These are phyloP conservation scores for Lordiphosa mommai DNA, from an alignment of 1,140 invertebrate genomes.

Conservation along the genomic window DNA sequence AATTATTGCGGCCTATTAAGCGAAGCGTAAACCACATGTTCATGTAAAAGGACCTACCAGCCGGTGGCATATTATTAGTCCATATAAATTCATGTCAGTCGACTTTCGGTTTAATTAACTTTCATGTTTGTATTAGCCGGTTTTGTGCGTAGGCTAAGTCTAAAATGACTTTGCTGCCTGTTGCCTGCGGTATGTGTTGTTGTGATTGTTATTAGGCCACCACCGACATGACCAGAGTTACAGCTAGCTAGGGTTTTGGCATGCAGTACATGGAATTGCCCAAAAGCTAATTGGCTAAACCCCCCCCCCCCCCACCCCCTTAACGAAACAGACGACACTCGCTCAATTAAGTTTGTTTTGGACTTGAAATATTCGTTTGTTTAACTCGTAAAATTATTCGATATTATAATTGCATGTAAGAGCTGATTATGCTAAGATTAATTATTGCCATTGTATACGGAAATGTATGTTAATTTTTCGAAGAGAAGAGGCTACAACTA, in stretches of 20 bases:
- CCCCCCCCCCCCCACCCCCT: constrained; percentile 20
- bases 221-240: constrained; percentile 32
- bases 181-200: constrained; percentile 5
- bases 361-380: constrained; percentile 31
- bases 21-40: constrained; percentile 41
- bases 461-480: no score
- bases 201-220: constrained; percentile 48
- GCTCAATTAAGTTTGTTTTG: constrained; percentile 41
- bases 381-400: constrained; percentile 17
- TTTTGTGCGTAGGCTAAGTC: constrained; percentile 32
- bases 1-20: constrained; percentile 66
- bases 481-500: no score
- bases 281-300: constrained; percentile 58
- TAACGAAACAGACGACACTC: constrained; percentile 31
- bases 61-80: constrained; percentile 67
- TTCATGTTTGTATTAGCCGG: constrained; percentile 73
- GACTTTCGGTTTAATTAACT: constrained; percentile 76
- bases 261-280: constrained; percentile 22
- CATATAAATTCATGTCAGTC: constrained; percentile 75
- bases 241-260: constrained; percentile 21
- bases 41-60: constrained; percentile 6
- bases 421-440: no score
- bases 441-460: no score
- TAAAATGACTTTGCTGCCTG: constrained; percentile 30
- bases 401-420: not conserved